phyloP scores from a whole-genome alignment of 2,113 vertebrate species.

The Elephas maximus region DNA sequence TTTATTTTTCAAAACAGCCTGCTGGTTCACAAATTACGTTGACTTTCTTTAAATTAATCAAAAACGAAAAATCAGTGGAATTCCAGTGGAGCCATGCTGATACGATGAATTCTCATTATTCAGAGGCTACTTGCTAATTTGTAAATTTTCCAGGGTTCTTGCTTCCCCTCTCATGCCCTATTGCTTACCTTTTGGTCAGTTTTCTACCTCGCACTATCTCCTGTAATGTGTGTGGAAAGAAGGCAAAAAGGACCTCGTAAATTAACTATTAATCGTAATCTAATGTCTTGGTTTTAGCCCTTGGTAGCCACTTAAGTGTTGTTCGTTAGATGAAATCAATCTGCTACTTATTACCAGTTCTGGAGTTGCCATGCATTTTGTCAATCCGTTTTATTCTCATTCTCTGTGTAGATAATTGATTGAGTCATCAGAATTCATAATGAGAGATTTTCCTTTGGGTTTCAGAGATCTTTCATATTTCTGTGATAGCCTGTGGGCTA shows the following conservation, averaged over 20 bases:
- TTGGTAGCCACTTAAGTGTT: not conserved
- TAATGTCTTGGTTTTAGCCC: not conserved
- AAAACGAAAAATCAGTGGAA: slow-evolving; percentile 60
- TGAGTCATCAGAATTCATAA: not conserved
- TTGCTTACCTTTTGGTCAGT: not conserved
- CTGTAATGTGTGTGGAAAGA: not conserved
- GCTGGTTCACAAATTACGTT: slow-evolving; percentile 59
- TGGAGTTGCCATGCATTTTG: not conserved
- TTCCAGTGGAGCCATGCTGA: not conserved
- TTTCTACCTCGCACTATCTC: not conserved
- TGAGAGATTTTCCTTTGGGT: slow-evolving; percentile 3
- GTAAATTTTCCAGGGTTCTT: not conserved
- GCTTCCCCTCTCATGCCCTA: not conserved
- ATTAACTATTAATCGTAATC: not conserved
- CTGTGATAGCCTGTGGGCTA: not conserved
- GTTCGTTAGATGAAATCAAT: not conserved
- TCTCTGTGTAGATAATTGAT: not conserved
- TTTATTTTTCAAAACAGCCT: slow-evolving; percentile 75
- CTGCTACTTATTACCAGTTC: not conserved
- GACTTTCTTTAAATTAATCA: slow-evolving; percentile 66
- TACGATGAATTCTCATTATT: slow-evolving; percentile 50
- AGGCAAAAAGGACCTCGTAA: not conserved
- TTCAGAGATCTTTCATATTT: not conserved
- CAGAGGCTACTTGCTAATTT: not conserved
- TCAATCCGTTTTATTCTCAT: not conserved